Evolutionary conservation across 92 coral and sea anemone genomes (phyloP).

Genomic region (Epizoanthus illoricatus): DNA sequence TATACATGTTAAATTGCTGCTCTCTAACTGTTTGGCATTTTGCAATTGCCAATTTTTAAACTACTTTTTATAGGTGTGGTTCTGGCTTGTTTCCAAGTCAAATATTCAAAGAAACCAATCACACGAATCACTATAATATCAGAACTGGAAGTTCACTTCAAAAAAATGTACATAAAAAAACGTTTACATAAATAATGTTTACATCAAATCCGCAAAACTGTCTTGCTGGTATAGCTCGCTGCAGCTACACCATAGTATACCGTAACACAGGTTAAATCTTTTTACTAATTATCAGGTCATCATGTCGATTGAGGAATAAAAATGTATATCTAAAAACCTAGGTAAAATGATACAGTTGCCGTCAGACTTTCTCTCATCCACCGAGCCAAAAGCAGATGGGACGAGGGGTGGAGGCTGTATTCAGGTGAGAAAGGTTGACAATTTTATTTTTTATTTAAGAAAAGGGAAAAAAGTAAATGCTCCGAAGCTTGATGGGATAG

Average conservation of each 20-base stretch:
- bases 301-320: neutral
- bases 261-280: neutral
- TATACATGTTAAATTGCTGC: too few relatives aligned
- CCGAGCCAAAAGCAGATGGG: neutral
- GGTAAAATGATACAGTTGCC: constrained; percentile 35
- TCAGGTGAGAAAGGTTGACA: neutral
- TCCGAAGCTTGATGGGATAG: neutral
- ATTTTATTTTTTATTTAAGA: neutral
- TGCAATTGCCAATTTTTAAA: too few relatives aligned
- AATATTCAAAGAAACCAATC: too few relatives aligned
- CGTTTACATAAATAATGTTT: too few relatives aligned
- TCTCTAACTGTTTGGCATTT: too few relatives aligned
- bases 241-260: neutral
- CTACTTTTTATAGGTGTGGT: too few relatives aligned
- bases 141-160: too few relatives aligned
- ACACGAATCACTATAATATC: too few relatives aligned
- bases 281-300: neutral
- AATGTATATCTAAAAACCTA: neutral
- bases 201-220: too few relatives aligned
- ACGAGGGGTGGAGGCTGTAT: constrained; percentile 13
- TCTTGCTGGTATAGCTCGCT: neutral
- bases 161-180: too few relatives aligned
- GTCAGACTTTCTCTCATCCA: constrained; percentile 3
- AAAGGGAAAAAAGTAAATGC: neutral
- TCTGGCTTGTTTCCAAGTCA: too few relatives aligned